Percentiles rank a stretch among this genome's conserved stretches.
These are phyloP conservation scores for Remorina albescens DNA, from an alignment of 2,797 vertebrate species.

Conservation along the genomic window DNA sequence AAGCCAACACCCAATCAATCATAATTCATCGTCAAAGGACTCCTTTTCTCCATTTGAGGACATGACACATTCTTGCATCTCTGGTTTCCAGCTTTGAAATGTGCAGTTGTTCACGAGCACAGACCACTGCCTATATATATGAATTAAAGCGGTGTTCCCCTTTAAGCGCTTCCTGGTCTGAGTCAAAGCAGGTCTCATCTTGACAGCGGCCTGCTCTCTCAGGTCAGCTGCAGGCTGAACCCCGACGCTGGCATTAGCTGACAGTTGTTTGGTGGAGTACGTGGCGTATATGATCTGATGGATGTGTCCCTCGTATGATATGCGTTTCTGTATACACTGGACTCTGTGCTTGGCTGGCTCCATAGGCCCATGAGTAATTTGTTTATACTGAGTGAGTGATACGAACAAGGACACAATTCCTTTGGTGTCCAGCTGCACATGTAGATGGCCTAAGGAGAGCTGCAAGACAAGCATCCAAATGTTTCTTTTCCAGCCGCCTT, in stretches of 20 bases:
- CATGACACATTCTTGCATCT: constrained; percentile 60
- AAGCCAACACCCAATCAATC: constrained; percentile 19
- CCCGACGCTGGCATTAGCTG: constrained; percentile 35
- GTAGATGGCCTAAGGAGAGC: constrained; percentile 56
- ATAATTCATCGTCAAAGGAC: constrained; percentile 21
- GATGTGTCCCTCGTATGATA: constrained; percentile 65
- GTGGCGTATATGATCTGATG: constrained; percentile 53
- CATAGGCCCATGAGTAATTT: constrained; percentile 69
- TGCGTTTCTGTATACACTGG: constrained; percentile 74
- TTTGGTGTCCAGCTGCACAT: constrained; percentile 74
- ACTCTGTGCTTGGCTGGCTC: constrained; percentile 66
- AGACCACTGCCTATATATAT: constrained; percentile 23
- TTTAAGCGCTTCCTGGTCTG: constrained; percentile 15
- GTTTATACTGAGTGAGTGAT: constrained; percentile 77
- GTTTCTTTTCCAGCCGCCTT: constrained; percentile 54
- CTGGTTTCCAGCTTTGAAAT: constrained; percentile 50
- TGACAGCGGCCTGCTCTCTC: constrained; percentile 7
- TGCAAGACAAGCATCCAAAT: constrained; percentile 65
- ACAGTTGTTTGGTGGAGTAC: constrained; percentile 68
- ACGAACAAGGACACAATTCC: constrained; percentile 66
- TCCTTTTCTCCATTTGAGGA: background rate
- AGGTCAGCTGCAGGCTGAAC: constrained; percentile 59
- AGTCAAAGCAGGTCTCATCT: constrained; percentile 17
- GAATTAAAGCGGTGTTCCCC: constrained; percentile 37
- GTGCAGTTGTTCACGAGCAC: constrained; percentile 63